Evolutionary conservation across 2,113 vertebrate genomes (phyloP).

Genomic region (Peromyscus maniculatus): DNA sequence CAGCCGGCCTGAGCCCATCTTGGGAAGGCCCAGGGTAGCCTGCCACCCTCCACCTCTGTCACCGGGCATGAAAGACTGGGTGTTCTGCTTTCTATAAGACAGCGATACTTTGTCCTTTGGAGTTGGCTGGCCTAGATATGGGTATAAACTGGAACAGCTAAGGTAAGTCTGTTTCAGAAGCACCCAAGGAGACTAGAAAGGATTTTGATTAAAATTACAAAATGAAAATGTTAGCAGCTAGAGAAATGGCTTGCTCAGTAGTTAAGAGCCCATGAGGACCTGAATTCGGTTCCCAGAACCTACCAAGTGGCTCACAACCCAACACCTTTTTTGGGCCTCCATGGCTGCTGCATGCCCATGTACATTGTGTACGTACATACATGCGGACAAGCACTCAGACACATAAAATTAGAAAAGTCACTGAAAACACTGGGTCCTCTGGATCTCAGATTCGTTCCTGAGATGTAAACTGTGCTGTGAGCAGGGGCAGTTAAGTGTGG

Average conservation of each 20-base stretch:
- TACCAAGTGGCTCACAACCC: background rate
- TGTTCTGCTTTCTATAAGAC: background rate
- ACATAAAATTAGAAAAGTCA: background rate
- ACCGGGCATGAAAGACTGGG: background rate
- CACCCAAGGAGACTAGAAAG: slow-evolving; percentile 9
- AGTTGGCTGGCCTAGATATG: slow-evolving; percentile 13
- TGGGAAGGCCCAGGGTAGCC: background rate
- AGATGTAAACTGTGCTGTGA: background rate
- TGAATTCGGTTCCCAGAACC: background rate
- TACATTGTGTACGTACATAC: background rate
- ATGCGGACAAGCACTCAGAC: background rate
- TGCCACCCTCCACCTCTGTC: background rate
- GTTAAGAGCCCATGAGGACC: background rate
- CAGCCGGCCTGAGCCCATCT: background rate
- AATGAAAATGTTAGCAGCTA: background rate
- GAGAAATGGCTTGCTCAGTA: background rate
- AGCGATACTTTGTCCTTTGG: background rate
- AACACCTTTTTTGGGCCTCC: background rate
- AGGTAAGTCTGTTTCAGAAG: slow-evolving; percentile 34
- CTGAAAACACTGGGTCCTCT: background rate
- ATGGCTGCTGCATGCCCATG: background rate
- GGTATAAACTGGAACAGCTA: slow-evolving; percentile 15
- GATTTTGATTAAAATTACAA: background rate
- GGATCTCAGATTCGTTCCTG: background rate
- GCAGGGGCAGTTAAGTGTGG: background rate